Base-by-base conservation (phyloP, 2,797 vertebrate genomes). In the Glossophaga mutica region DNA sequence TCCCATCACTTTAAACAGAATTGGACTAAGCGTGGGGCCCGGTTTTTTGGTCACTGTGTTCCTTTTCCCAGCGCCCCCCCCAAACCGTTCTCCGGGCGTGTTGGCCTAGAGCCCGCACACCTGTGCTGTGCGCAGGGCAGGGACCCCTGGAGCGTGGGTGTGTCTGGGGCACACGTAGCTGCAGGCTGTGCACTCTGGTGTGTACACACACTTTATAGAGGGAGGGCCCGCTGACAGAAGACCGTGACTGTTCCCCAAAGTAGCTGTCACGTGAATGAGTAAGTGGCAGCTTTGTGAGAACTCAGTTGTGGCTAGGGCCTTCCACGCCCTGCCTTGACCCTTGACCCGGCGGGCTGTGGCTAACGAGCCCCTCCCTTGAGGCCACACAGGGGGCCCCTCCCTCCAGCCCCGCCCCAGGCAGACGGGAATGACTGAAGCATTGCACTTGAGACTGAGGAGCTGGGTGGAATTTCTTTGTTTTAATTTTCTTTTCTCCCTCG, bases 401-500 rank as follows among this genome's bases (percentile, higher is more conserved):
- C 16, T 55, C 74, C 93, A 55, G n/a, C 39, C 68, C 46, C 55
- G 0, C 79, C 55, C 52, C 81, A 12, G 98, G 90, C 98, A 98
- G 98, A 98, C 97, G 95, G 97, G 98, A 98, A 97, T 98, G 88
- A 93, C 95, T 44, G 21, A 89, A 84, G 15, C 67, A 0, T 82
- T 96, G 95, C 95, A 71, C 96, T 94, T 65, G 73, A 87, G 91
- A 87, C 87, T 50, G 59, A 95, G 93, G 90, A 94, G 94, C 68
- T 26, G 90, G 97, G 97, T 97, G 96, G 91, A 62, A 99, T 99
- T 99, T 98, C 98, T 98, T 99, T 99, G 98, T 99, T 99, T 99
- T 98, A 99, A 99, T 99, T 99, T 98, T 99, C 95, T 99, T 99
- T 99, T 98, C 98, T 99, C 99, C 99, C 99, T 99, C 99, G 96